A percentile compares a stretch with the other conserved stretches of the same genome.
phyloP scores from a whole-genome alignment of 2,797 vertebrate species.

The Rhinoraja longicauda region DNA sequence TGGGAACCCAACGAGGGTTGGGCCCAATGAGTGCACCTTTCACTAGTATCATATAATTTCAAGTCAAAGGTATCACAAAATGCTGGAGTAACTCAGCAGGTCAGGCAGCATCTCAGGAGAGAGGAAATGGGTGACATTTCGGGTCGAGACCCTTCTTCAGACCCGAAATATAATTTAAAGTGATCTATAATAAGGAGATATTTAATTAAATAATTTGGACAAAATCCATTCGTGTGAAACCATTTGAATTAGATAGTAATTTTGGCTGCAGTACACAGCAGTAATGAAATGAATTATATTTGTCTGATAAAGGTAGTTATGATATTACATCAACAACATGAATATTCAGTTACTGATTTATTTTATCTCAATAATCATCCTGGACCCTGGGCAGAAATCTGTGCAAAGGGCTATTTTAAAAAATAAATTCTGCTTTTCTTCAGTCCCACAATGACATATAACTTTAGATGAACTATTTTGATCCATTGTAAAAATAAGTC shows the following conservation, averaged over 20 bases:
- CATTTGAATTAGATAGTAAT: conserved; percentile 28
- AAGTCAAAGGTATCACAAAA: too few relatives aligned
- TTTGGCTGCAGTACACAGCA: not conserved
- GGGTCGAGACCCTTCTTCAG: too few relatives aligned
- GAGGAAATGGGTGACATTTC: too few relatives aligned
- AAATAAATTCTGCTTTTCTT: not conserved
- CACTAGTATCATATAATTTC: too few relatives aligned
- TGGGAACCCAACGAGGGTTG: too few relatives aligned
- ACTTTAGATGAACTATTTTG: not conserved
- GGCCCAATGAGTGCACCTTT: too few relatives aligned
- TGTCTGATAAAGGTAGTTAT: not conserved
- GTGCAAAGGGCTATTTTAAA: not conserved
- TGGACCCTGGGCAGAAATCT: not conserved
- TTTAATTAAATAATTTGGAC: conserved; percentile 10
- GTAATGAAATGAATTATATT: not conserved
- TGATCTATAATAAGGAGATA: not conserved
- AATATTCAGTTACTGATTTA: not conserved
- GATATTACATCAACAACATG: not conserved
- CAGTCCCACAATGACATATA: not conserved
- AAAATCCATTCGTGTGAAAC: conserved; percentile 8
- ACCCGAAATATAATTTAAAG: not conserved
- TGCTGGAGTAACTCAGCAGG: too few relatives aligned
- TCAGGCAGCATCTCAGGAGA: too few relatives aligned
- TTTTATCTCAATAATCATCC: not conserved
- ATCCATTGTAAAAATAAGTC: not conserved